Conservation (phyloP, 2,113 vertebrate species). For the Gallinago jamesoni region DNA sequence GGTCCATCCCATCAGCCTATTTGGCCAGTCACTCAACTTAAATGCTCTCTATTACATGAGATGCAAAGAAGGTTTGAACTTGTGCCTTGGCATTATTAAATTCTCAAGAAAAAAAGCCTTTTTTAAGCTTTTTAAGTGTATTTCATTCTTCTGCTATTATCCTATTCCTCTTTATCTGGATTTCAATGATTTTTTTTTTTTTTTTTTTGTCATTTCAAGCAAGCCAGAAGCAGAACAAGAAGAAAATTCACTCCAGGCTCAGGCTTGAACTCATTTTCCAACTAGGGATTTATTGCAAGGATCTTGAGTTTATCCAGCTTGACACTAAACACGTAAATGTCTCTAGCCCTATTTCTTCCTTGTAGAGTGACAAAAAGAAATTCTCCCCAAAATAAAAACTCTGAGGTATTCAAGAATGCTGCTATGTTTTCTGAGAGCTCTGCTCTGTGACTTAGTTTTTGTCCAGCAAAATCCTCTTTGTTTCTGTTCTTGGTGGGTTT, state of each 20-base stretch:
- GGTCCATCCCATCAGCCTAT: neutral
- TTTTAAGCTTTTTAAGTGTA: neutral
- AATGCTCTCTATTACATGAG: neutral
- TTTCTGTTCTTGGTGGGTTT: neutral
- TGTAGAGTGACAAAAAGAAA: neutral
- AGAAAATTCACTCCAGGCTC: neutral
- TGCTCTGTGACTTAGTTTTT: neutral
- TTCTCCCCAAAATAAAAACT: neutral
- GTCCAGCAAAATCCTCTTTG: neutral
- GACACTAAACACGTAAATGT: neutral
- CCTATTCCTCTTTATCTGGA: neutral
- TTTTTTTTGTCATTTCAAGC: neutral
- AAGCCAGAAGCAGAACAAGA: neutral
- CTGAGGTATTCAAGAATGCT: neutral
- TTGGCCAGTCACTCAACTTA: neutral
- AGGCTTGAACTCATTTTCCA: slow-evolving; percentile 9
- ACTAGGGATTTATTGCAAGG: slow-evolving; percentile 9
- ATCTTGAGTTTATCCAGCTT: slow-evolving; percentile 19
- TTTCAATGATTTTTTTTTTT: neutral
- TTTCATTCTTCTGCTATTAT: neutral
- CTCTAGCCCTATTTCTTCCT: neutral
- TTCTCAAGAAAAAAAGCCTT: neutral
- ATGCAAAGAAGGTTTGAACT: neutral
- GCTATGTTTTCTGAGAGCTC: neutral
- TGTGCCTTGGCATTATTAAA: neutral